Conservation (phyloP, 2,888 invertebrate genomes). For the Cataglyphis albicans region DNA sequence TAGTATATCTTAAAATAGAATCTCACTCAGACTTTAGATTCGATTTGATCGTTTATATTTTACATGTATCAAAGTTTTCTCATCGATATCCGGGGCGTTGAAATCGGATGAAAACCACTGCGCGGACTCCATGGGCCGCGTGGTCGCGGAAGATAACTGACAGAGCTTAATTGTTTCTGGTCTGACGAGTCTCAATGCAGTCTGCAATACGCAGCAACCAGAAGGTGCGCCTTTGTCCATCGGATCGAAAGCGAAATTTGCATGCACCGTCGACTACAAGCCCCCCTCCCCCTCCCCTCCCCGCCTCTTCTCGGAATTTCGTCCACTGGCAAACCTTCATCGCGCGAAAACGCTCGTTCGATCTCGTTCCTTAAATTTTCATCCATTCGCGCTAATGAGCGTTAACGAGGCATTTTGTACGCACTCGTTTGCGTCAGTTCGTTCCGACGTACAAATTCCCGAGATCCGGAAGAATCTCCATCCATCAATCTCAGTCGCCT, state of each 20-base stretch:
- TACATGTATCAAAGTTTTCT: not conserved
- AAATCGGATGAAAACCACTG: slow-evolving; percentile 68
- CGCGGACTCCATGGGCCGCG: slow-evolving; percentile 68
- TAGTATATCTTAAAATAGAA: slow-evolving; percentile 18
- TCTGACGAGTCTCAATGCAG: slow-evolving; percentile 82
- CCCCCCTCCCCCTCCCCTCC: not conserved
- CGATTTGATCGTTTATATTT: not conserved
- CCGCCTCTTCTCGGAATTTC: slow-evolving; percentile 60
- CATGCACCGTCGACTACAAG: slow-evolving; percentile 66
- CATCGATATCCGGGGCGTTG: not conserved
- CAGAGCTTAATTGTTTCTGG: slow-evolving; percentile 84
- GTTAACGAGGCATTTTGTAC: slow-evolving; percentile 4
- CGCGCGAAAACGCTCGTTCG: slow-evolving; percentile 52
- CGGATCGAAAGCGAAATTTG: slow-evolving; percentile 74
- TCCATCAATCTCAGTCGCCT: slow-evolving; percentile 49
- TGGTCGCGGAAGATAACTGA: slow-evolving; percentile 82
- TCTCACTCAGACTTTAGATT: slow-evolving; percentile 12
- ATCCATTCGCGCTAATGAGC: slow-evolving; percentile 26
- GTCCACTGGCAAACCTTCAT: slow-evolving; percentile 46
- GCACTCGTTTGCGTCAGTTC: not conserved
- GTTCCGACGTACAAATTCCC: not conserved
- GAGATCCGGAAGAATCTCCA: slow-evolving; percentile 40
- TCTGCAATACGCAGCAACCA: slow-evolving; percentile 70
- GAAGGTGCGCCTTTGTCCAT: slow-evolving; percentile 75
- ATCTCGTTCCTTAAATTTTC: slow-evolving; percentile 55